Conservation (phyloP, 2,888 invertebrate genomes). For the Azorinus chamasolen region DNA sequence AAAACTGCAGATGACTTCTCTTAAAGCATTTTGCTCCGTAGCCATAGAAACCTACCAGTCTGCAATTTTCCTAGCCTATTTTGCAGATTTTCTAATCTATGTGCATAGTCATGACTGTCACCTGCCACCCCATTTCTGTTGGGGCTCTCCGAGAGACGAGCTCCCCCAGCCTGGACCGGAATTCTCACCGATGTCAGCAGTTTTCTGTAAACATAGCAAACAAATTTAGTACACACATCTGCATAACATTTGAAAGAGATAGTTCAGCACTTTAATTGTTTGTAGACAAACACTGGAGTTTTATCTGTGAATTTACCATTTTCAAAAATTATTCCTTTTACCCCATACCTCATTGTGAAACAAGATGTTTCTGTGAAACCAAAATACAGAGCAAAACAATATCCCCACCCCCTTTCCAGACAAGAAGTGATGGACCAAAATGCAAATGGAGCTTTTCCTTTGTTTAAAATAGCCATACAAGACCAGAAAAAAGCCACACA, state of each 20-base stretch:
- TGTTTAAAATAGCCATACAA: too few relatives aligned
- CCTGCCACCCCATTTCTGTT: slow-evolving; percentile 45
- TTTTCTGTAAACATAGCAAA: slow-evolving; percentile 63
- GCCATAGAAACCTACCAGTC: slow-evolving; percentile 50
- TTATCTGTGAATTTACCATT: slow-evolving; percentile 1
- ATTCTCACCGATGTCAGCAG: slow-evolving; percentile 61
- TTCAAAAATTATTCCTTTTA: slow-evolving; percentile 8
- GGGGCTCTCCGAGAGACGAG: slow-evolving; percentile 33
- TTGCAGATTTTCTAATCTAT: slow-evolving; percentile 77
- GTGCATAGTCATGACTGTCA: slow-evolving; percentile 74
- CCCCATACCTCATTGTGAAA: too few relatives aligned
- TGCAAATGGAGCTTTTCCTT: too few relatives aligned
- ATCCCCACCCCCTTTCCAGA: too few relatives aligned
- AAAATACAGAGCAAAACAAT: neutral
- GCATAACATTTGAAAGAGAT: too few relatives aligned
- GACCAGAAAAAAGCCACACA: too few relatives aligned
- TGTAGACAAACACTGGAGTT: neutral
- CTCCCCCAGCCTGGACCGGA: slow-evolving; percentile 42
- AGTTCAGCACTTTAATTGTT: too few relatives aligned
- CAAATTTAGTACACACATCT: neutral
- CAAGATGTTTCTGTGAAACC: neutral
- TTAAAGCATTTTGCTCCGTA: neutral
- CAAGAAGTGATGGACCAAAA: too few relatives aligned
- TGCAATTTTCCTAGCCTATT: slow-evolving; percentile 68
- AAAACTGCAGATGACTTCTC: neutral